A percentile compares a stretch with the other conserved stretches of the same genome.
Conservation (phyloP, 2,888 invertebrate genomes). For the Diloba caeruleocephala region DNA sequence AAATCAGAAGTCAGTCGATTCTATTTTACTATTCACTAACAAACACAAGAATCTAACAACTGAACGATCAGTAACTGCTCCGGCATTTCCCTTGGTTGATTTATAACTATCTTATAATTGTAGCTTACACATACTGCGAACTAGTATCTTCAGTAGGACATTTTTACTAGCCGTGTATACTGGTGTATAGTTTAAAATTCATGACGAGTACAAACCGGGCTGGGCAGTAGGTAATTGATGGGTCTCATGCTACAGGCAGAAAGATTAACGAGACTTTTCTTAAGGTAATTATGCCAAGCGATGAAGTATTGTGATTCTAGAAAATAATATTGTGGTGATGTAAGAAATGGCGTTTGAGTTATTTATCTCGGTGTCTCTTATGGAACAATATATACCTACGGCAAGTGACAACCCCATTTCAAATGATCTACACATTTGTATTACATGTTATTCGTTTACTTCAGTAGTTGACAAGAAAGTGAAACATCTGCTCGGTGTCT, state of each 20-base stretch:
- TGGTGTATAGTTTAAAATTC: conserved; percentile 31
- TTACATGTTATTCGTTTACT: too few species aligned
- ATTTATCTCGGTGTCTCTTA: background rate
- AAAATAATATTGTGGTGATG: background rate
- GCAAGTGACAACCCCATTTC: background rate
- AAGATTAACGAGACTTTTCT: conserved; percentile 21
- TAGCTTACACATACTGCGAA: conserved; percentile 41
- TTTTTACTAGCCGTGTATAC: conserved; percentile 31
- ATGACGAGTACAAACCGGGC: conserved; percentile 14
- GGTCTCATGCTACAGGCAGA: conserved; percentile 10
- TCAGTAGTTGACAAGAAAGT: too few species aligned
- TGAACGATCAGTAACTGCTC: conserved; percentile 70
- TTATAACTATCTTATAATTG: conserved; percentile 65
- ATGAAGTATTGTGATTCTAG: conserved; percentile 22
- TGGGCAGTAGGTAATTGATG: conserved; percentile 36
- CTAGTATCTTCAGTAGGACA: conserved; percentile 45
- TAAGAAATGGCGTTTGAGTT: background rate
- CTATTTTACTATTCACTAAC: conserved; percentile 32
- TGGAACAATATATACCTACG: background rate
- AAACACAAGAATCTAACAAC: conserved; percentile 52
- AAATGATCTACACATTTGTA: too few species aligned
- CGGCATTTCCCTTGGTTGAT: conserved; percentile 71
- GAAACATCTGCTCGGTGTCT: too few species aligned
- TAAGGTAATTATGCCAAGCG: conserved; percentile 30
- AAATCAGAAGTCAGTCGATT: background rate